phyloP scores from a whole-genome alignment of 2,113 vertebrate species.

The Campylorhamphus procurvoides region DNA sequence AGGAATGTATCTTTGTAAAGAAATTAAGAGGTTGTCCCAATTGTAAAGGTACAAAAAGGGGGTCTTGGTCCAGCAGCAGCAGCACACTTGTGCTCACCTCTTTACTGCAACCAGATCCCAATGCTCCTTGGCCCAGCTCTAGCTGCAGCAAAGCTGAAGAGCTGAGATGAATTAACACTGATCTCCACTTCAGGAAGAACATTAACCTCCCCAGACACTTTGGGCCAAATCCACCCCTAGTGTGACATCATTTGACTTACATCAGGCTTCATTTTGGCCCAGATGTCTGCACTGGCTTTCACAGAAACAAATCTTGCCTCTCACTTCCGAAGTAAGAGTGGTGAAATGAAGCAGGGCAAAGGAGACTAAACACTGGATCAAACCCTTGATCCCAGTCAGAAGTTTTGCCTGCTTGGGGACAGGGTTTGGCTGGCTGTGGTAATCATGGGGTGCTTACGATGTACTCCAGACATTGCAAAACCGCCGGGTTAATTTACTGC shows the following conservation, averaged over 20 bases:
- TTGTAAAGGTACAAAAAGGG: background rate
- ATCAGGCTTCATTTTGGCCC: constrained; percentile 3
- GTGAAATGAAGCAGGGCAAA: constrained; percentile 27
- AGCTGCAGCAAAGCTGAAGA: background rate
- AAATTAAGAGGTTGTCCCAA: background rate
- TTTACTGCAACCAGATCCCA: background rate
- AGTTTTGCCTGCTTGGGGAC: constrained; percentile 2
- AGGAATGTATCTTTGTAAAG: background rate
- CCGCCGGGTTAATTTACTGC: background rate
- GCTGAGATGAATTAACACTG: background rate
- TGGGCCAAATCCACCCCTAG: background rate
- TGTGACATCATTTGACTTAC: background rate
- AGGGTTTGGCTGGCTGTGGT: background rate
- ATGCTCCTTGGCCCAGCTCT: background rate
- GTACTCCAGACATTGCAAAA: constrained; percentile 40
- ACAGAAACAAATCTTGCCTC: background rate
- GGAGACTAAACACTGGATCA: constrained; percentile 1
- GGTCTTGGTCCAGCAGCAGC: background rate
- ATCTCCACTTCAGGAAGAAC: background rate
- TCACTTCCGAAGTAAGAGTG: background rate
- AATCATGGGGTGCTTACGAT: background rate
- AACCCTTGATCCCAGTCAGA: constrained; percentile 23
- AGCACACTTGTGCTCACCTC: background rate
- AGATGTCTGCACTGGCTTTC: background rate
- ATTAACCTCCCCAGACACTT: background rate